These are phyloP conservation scores for Saccostrea cuccullata DNA, from an alignment of 1,140 invertebrate species.

Conservation along the genomic window DNA sequence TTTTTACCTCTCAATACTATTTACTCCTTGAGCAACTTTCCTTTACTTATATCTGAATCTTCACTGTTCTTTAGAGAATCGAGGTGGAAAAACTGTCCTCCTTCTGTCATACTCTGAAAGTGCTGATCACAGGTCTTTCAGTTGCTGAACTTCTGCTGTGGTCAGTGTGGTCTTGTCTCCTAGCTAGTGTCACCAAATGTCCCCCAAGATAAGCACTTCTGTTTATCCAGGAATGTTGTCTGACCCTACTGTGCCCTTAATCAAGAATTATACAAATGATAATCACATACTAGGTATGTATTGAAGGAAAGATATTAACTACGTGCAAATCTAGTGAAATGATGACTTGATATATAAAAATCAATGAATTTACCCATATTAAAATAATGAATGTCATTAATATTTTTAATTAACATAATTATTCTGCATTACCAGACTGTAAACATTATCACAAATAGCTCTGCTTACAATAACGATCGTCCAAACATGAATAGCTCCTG, in stretches of 20 bases:
- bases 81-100: conserved; percentile 35
- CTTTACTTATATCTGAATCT: conserved; percentile 39
- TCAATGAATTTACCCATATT: too few species aligned
- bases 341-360: too few species aligned
- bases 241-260: conserved; percentile 32
- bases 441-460: too few species aligned
- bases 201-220: neutral
- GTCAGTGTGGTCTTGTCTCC: neutral
- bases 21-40: conserved; percentile 39
- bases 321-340: too few species aligned
- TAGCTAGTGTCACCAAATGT: conserved; percentile 24
- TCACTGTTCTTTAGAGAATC: neutral
- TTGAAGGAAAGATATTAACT: neutral
- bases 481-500: too few species aligned
- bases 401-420: too few species aligned
- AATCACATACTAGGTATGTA: neutral
- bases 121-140: neutral
- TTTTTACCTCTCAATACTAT: conserved; percentile 37
- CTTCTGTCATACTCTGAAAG: conserved; percentile 37
- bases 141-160: neutral
- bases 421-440: too few species aligned
- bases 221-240: conserved; percentile 46
- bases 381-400: too few species aligned
- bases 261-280: neutral
- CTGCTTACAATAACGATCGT: too few species aligned